These are phyloP conservation scores for Xiphorhynchus elegans DNA, from an alignment of 2,113 vertebrate genomes.

Conservation along the genomic window DNA sequence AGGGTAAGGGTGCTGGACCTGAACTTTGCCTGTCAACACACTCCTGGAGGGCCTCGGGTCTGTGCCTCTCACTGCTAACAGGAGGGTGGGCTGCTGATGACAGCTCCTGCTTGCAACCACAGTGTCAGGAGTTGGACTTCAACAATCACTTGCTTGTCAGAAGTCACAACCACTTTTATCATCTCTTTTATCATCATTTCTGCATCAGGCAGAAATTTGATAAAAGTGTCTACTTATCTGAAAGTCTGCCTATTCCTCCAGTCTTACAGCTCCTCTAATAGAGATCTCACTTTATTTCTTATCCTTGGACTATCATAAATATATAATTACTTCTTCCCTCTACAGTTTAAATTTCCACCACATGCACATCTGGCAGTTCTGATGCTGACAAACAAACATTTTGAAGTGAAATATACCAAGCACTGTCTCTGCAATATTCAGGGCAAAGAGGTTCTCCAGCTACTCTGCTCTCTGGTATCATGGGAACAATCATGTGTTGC, in stretches of 20 bases:
- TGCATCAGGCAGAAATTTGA: not conserved
- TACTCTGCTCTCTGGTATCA: not conserved
- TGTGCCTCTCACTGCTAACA: not conserved
- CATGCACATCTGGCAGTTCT: not conserved
- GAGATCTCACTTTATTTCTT: not conserved
- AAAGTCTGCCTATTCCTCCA: not conserved
- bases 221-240: not conserved
- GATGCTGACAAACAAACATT: not conserved
- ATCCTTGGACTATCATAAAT: not conserved
- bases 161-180: not conserved
- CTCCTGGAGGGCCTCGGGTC: fast-evolving
- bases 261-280: not conserved
- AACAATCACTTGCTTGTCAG: not conserved
- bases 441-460: not conserved
- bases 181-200: not conserved
- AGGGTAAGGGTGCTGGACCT: not conserved
- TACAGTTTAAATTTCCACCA: not conserved
- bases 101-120: not conserved
- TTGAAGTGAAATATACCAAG: not conserved
- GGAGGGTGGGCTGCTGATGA: not conserved
- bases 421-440: not conserved
- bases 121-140: not conserved
- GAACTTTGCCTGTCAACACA: not conserved
- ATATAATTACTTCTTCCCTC: not conserved
- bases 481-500: not conserved